Evolutionary conservation across 1,140 invertebrate species (phyloP).

Genomic region (Orius insidiosus): DNA sequence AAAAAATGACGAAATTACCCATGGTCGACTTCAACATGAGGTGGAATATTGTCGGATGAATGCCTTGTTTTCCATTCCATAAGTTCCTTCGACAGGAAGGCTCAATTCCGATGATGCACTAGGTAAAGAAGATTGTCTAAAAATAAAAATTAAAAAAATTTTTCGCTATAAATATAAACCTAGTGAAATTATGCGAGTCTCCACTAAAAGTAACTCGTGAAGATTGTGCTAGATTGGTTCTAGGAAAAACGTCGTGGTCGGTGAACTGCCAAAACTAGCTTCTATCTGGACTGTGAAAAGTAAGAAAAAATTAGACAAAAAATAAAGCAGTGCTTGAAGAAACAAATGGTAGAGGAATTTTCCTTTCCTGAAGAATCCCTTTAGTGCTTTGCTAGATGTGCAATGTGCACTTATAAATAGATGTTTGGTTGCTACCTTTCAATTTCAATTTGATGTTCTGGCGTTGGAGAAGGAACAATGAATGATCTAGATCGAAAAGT

Average conservation of each 20-base stretch:
- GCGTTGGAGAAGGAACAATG: slow-evolving; percentile 44
- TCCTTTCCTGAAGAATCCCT: too few relatives aligned
- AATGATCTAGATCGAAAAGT: slow-evolving; percentile 46
- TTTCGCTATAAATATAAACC: slow-evolving; percentile 8
- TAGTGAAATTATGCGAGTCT: slow-evolving; percentile 29
- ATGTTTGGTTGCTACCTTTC: too few relatives aligned
- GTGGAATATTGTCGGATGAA: slow-evolving; percentile 14
- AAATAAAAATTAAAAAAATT: slow-evolving; percentile 3
- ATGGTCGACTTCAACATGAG: slow-evolving; percentile 9
- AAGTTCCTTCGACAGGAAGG: slow-evolving; percentile 35
- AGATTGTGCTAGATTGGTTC: slow-evolving; percentile 40
- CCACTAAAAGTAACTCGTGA: slow-evolving; percentile 39
- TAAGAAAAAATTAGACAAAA: too few relatives aligned
- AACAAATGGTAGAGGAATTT: too few relatives aligned
- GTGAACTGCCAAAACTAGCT: slow-evolving; percentile 46
- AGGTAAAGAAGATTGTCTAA: slow-evolving; percentile 46
- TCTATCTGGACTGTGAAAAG: slow-evolving; percentile 23
- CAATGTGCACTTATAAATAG: too few relatives aligned
- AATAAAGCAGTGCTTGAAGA: too few relatives aligned
- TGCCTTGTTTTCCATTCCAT: slow-evolving; percentile 15
- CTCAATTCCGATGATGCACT: slow-evolving; percentile 50
- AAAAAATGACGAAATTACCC: slow-evolving; percentile 4
- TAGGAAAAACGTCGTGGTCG: slow-evolving; percentile 40
- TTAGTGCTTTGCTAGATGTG: too few relatives aligned
- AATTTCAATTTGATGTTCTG: slow-evolving; percentile 33